Evolutionary conservation across 2,797 vertebrate species (phyloP), one percentile per base, ranked within the genome.

Genomic region (Leptodactylus fallax): DNA sequence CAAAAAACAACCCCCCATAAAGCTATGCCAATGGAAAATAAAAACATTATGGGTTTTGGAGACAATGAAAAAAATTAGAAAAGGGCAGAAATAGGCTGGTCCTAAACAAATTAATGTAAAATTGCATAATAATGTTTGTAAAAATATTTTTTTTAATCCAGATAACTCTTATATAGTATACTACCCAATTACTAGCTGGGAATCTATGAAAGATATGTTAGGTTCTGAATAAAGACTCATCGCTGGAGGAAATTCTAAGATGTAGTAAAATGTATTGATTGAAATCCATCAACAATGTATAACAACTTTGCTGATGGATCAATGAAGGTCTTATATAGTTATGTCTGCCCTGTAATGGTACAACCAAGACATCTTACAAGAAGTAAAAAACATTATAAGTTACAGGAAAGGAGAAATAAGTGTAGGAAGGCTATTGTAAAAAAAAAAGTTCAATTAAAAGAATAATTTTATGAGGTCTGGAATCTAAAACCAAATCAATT

Each of bases 261-360:
- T 80, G 6, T 25, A 81, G 36, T 65, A 51, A 36, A 65, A 23
- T 49, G 60, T 65, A 65, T 65, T 65, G 79, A 65, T 81, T 65
- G 10, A 8, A 81, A 81, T 13, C 79, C 36, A 81, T 79, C 56
- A 60, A 45, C 16, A 45, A 79, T 81, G 36, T 63, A 23, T 19
- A 65, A 63, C 25, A 81, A 81, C 79, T 60, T 21, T 58, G 55
- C n/a, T 25, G 53, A 27, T 27, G 79, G 12, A 63, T 19, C 23
- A 12, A 81, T 27, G 19, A 63, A 45, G 23, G 19, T 45, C 27
- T 63, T 63, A 65, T 51, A 49, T 65, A 81, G 45, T 61, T 27
- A 16, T 65, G 11, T 47, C 10, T 25, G 4, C n/a, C 47, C 60
- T 49, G 5, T 81, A 65, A 79, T 56, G 78, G 60, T 49, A 23